Evolutionary conservation across 53 echinoderm and acorn worm genomes (phyloP).

Genomic region (Echinarachnius parma): DNA sequence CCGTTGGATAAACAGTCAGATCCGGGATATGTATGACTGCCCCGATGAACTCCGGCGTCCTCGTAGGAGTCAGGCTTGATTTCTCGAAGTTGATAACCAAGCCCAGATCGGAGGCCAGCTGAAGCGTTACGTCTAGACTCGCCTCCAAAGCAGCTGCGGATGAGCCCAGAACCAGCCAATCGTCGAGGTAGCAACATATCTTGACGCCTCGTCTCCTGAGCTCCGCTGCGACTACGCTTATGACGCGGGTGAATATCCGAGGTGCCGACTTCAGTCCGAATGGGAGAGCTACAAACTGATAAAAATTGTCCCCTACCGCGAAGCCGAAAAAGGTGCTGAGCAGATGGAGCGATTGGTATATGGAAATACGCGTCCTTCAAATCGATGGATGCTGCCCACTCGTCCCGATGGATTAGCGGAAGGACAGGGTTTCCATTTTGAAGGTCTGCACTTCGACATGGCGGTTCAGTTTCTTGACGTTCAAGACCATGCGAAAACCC

Average conservation of each 20-base stretch:
- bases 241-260: slow-evolving; percentile 50
- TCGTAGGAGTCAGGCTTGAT: slow-evolving; percentile 11
- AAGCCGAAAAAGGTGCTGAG: background rate
- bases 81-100: slow-evolving; percentile 32
- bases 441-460: slow-evolving; percentile 1
- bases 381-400: slow-evolving; percentile 32
- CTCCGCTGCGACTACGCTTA: slow-evolving; percentile 19
- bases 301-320: background rate
- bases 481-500: slow-evolving; percentile 28
- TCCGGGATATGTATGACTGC: background rate
- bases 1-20: background rate
- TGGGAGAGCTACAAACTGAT: slow-evolving; percentile 36
- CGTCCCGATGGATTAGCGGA: background rate
- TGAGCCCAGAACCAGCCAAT: slow-evolving; percentile 47
- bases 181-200: slow-evolving; percentile 57
- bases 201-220: slow-evolving; percentile 17
- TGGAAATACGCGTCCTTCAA: slow-evolving; percentile 29
- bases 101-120: background rate
- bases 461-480: slow-evolving; percentile 26
- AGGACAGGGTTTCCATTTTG: slow-evolving; percentile 43
- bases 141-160: background rate
- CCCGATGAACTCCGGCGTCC: background rate
- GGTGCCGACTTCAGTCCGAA: slow-evolving; percentile 57
- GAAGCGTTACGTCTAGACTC: background rate
- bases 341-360: background rate